Percentiles rank a stretch among this genome's conserved stretches.
Evolutionary conservation across 2,797 vertebrate genomes (phyloP).

Genomic region (Prionace glauca): DNA sequence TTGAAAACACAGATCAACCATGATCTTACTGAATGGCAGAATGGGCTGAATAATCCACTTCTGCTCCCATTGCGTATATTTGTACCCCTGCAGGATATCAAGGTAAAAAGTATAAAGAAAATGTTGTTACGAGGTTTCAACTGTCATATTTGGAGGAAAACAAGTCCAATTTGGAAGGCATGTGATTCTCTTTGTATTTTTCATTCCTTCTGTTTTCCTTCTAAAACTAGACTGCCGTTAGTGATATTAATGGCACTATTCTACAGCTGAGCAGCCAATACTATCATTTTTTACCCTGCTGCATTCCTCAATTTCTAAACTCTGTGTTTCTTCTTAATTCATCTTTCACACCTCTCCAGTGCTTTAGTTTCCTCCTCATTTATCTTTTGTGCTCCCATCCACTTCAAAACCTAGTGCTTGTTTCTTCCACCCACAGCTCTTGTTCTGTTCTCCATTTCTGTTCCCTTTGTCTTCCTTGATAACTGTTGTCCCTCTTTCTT

Average conservation of each 20-base stretch:
- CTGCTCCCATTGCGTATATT: no score
- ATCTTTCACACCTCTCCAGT: background rate
- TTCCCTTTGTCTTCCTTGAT: background rate
- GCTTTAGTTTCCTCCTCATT: background rate
- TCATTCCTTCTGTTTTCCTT: background rate
- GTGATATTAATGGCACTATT: background rate
- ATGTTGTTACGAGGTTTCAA: background rate
- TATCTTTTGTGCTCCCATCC: background rate
- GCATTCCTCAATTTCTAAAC: background rate
- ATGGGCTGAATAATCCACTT: no score
- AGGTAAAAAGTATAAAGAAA: background rate
- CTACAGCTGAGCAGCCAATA: background rate
- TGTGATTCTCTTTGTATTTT: background rate
- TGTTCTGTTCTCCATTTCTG: background rate
- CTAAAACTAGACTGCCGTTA: no score
- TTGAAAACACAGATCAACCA: no score
- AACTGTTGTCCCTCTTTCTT: background rate
- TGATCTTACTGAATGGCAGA: no score
- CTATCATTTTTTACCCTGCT: background rate
- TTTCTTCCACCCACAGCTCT: background rate
- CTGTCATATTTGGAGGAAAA: background rate
- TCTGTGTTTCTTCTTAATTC: background rate
- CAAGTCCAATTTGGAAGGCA: background rate
- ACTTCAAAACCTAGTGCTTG: background rate
- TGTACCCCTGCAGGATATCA: background rate